Conservation (phyloP, 1,140 invertebrate genomes). For the Heliothis virescens region DNA sequence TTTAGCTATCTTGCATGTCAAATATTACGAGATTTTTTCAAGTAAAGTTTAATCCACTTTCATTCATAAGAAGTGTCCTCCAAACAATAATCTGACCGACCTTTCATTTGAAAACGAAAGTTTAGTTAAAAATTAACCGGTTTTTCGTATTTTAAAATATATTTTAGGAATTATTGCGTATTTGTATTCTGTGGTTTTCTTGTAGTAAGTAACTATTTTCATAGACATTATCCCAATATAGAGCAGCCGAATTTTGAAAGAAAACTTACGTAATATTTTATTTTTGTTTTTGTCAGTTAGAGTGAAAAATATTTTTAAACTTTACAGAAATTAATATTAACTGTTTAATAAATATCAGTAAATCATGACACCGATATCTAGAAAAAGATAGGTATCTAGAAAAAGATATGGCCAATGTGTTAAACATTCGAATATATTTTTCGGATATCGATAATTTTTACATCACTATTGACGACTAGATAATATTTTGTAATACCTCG, state of each 20-base stretch:
- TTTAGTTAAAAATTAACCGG: not conserved
- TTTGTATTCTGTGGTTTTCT: no score
- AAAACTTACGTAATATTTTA: no score
- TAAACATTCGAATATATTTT: not conserved
- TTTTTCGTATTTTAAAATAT: not conserved
- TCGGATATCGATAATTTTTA: not conserved
- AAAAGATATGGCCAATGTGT: no score
- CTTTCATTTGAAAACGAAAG: slow-evolving; percentile 8
- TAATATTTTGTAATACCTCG: not conserved
- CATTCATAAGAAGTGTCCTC: slow-evolving; percentile 2
- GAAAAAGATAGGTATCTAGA: no score
- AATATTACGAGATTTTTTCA: not conserved
- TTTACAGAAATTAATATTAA: no score
- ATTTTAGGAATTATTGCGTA: not conserved
- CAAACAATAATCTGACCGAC: not conserved
- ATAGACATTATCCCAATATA: no score
- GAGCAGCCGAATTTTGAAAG: no score
- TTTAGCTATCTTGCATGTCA: not conserved
- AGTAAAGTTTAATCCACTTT: not conserved
- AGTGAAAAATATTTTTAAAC: no score
- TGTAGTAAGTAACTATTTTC: no score
- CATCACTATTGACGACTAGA: not conserved
- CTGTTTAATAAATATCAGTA: no score
- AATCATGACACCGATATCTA: no score
- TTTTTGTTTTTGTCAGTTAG: no score